Base-by-base conservation (phyloP, 2,797 vertebrate genomes). In the Dermochelys coriacea region DNA sequence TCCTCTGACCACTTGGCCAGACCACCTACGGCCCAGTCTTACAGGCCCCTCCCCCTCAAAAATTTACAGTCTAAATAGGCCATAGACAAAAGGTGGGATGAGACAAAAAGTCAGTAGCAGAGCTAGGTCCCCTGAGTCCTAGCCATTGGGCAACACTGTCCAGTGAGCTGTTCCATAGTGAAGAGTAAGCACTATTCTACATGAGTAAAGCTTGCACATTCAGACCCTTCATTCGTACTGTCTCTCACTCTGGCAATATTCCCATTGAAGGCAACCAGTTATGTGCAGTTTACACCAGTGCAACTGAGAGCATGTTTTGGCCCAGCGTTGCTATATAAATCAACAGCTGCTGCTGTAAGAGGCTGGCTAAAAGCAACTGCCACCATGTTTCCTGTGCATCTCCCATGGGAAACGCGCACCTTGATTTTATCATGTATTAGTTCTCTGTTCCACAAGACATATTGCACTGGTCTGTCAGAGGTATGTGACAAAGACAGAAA, bases 401-500 rank as follows among this genome's bases (percentile, higher is more conserved):
- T 74, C 7, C 2, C 86, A 15, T 4, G 52, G 74, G 87, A 90
- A 80, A 82, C 34, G 83, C 77, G 74, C 15, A 54, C 37, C 85
- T 91, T 37, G 8, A 96, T 96, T 96, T 78, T 90, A 89, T 94
- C 93, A 94, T 89, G 87, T 82, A 88, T 45, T 89, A 61, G 84
- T 80, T 95, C 89, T 93, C 90, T 50, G 37, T 50, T 81, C 88
- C 80, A 21, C 77, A 83, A 96, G 96, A 94, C 3, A 25, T 81
- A 88, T 74, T 55, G 82, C 55, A 75, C 54, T 80, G 94, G 82
- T 92, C 93, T 61, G 89, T 94, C 82, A 90, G 97, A 86, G 80
- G 93, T 91, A 86, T 85, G 87, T 41, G 51, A 93, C 92, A 96
- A 94, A 97, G 94, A 85, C 2, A 85, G 91, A 92, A 96, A 95